These are phyloP conservation scores for Labeo rohita DNA, from an alignment of 2,113 vertebrate genomes.

Conservation along the genomic window DNA sequence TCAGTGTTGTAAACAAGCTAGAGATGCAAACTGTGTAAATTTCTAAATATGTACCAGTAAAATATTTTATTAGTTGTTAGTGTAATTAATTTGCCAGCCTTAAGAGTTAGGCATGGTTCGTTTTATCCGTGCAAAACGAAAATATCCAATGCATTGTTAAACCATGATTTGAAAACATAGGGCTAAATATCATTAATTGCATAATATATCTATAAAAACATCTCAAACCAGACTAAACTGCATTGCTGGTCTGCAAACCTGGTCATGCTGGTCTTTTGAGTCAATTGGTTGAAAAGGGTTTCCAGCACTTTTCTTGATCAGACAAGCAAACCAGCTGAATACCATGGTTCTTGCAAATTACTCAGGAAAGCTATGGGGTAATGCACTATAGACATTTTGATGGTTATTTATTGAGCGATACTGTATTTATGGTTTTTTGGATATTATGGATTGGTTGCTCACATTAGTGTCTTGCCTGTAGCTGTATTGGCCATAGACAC, in stretches of 20 bases:
- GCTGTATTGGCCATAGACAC: conserved; percentile 21
- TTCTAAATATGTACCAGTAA: not conserved
- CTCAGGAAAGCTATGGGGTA: not conserved
- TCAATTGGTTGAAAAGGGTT: not conserved
- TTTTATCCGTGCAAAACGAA: not conserved
- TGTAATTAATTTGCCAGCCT: not conserved
- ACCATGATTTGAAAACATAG: not conserved
- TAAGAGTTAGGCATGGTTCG: not conserved
- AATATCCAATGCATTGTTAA: not conserved
- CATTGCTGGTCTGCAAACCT: not conserved
- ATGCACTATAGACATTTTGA: conserved; percentile 14
- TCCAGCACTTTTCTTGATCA: not conserved
- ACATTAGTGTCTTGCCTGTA: conserved; percentile 32
- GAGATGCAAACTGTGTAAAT: not conserved
- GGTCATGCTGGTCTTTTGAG: not conserved
- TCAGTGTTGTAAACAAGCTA: not conserved
- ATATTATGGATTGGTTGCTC: conserved; percentile 25
- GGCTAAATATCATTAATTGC: not conserved
- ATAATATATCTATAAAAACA: not conserved
- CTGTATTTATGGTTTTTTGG: not conserved
- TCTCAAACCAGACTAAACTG: not conserved
- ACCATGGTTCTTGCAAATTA: too few species aligned
- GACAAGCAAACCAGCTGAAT: not conserved
- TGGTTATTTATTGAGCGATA: not conserved
- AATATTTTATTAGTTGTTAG: not conserved